Conservation (phyloP, 2,113 vertebrate genomes). For the Callithrix jacchus region DNA sequence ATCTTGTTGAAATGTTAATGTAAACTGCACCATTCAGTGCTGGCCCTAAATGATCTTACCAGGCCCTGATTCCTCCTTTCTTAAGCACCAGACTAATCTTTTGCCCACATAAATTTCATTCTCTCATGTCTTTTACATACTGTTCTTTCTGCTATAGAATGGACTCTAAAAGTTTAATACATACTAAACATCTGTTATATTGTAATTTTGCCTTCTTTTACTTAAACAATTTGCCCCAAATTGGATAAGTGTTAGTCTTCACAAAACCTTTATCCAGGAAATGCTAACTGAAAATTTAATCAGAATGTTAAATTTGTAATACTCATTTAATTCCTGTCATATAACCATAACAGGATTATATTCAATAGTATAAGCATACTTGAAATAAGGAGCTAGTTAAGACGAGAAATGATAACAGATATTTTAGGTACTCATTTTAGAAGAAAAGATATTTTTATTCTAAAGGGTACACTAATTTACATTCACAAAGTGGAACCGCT, state of each 20-base stretch:
- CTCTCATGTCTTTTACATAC: neutral
- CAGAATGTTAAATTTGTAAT: neutral
- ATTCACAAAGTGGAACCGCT: neutral
- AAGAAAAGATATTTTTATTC: conserved; percentile 33
- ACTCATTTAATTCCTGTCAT: neutral
- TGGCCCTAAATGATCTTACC: neutral
- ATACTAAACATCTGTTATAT: neutral
- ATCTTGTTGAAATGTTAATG: neutral
- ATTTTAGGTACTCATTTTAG: conserved; percentile 44
- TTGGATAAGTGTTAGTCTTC: neutral
- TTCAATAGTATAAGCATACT: neutral
- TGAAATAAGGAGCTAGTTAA: neutral
- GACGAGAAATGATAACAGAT: neutral
- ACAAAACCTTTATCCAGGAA: neutral
- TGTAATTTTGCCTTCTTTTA: neutral
- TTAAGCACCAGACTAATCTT: neutral
- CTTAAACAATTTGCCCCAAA: neutral
- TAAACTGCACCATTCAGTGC: neutral
- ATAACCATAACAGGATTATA: neutral
- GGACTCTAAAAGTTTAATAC: neutral
- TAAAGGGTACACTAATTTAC: conserved; percentile 13
- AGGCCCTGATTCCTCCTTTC: neutral
- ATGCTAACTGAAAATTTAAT: neutral
- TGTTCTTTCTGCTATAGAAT: neutral
- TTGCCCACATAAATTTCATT: neutral